Evolutionary conservation across 2,113 vertebrate species (phyloP).

Genomic region (Microcebus murinus): DNA sequence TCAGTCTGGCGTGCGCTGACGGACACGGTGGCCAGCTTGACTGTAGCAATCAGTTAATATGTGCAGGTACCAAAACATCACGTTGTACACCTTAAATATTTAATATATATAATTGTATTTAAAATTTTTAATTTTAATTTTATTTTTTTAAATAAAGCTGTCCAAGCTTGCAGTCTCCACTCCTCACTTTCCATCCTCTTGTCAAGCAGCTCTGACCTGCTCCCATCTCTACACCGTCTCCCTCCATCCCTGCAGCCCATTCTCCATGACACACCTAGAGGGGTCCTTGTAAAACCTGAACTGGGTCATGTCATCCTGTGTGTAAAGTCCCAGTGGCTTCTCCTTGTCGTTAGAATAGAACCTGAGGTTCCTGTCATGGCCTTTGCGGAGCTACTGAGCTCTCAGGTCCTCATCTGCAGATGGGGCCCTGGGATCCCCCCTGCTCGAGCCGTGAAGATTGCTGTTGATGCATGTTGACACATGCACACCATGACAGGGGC

Average conservation of each 20-base stretch:
- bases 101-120: not conserved
- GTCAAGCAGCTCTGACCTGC: not conserved
- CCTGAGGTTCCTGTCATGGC: not conserved
- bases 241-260: not conserved
- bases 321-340: not conserved
- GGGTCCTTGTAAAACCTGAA: not conserved
- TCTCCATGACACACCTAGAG: not conserved
- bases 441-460: not conserved
- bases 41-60: no score
- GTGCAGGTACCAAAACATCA: not conserved
- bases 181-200: not conserved
- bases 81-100: not conserved
- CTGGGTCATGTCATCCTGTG: not conserved
- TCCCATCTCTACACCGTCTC: not conserved
- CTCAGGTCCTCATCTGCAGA: not conserved
- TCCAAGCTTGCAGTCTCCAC: not conserved
- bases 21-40: not conserved
- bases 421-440: not conserved
- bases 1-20: fast-evolving
- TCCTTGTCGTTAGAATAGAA: not conserved
- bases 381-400: not conserved
- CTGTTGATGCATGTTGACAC: not conserved
- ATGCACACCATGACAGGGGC: no score
- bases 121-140: not conserved
- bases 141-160: not conserved